Percentiles rank a stretch among this genome's conserved stretches.
phyloP scores from a whole-genome alignment of 2,888 invertebrate species.

The Morinoia aosen region DNA sequence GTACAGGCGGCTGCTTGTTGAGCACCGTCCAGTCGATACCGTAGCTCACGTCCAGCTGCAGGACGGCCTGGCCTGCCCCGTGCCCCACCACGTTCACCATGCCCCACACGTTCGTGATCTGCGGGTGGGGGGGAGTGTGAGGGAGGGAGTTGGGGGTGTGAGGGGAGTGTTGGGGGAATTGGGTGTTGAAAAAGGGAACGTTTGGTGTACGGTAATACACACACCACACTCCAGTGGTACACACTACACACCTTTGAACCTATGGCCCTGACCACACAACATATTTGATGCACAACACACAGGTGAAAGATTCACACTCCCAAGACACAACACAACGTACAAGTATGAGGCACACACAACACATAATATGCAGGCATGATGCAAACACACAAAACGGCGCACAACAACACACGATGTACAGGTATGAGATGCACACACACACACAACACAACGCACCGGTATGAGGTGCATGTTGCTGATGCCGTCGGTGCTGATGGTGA shows the following conservation, averaged over 20 bases:
- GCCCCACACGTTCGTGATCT: not conserved
- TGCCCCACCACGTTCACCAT: slow-evolving; percentile 73
- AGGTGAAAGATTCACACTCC: too few relatives aligned
- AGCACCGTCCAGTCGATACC: slow-evolving; percentile 71
- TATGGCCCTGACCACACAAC: not conserved
- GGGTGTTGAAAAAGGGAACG: not conserved
- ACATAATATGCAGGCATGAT: not conserved
- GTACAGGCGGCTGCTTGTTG: slow-evolving; percentile 70
- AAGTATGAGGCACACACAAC: not conserved
- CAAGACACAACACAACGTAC: not conserved
- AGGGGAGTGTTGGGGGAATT: too few relatives aligned
- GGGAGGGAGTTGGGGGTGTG: too few relatives aligned
- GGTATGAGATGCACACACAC: not conserved
- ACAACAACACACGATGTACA: not conserved
- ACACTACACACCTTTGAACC: not conserved
- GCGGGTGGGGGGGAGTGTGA: not conserved
- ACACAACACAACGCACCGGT: slow-evolving; percentile 40
- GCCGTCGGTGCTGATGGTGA: slow-evolving; percentile 59
- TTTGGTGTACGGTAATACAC: not conserved
- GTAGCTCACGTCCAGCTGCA: slow-evolving; percentile 74
- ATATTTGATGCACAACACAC: too few relatives aligned
- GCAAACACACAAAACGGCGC: not conserved
- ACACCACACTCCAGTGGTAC: not conserved
- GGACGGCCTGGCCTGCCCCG: slow-evolving; percentile 75
- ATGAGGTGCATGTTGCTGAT: slow-evolving; percentile 42